Evolutionary conservation across 2,888 invertebrate genomes (phyloP), one percentile per base, ranked within the genome.

Genomic region (Andrena dorsata): DNA sequence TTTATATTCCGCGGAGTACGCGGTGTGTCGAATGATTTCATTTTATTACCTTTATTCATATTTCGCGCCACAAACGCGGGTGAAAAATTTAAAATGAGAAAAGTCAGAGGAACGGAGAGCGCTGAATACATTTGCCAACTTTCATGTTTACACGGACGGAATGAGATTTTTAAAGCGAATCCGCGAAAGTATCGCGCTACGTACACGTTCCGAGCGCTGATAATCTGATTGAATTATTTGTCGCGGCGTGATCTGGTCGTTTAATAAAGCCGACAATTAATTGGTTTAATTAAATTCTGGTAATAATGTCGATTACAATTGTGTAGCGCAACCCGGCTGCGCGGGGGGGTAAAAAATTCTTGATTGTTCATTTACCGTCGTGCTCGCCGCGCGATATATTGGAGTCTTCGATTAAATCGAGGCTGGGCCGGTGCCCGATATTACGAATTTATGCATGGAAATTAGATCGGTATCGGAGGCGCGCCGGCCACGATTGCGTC

Each of bases 401-500:
- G 75, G 65, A 70, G 76, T 82, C 78, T 76, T 77, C 66, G 80
- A 82, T 81, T 82, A 76, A 88, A 87, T 80, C 68, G 82, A 71
- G 58, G 74, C 64, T 51, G 23, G 73, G 66, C 32, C 41, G 78
- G 76, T 80, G 56, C 74, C 79, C 75, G 68, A 77, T 77, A 84
- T 88, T 81, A 71, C 82, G 75, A 76, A 88, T 86, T 78, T 82
- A 82, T 88, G 70, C 84, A 88, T 87, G 88, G 73, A 88, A 87
- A 89, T 84, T 76, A 86, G 71, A 69, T 73, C 61, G 61, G 63
- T 87, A 87, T 87, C 47, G 13, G 58, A 23, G 16, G 2, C 3
- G 56, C 32, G 35, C 72, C 56, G 61, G 26, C 2, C 71, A 66
- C 72, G 81, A 72, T 41, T 41, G 53, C 66, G 80, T 73, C 74